Evolutionary conservation across 1,140 invertebrate species (phyloP).

Genomic region (Xylocopa sonorina): DNA sequence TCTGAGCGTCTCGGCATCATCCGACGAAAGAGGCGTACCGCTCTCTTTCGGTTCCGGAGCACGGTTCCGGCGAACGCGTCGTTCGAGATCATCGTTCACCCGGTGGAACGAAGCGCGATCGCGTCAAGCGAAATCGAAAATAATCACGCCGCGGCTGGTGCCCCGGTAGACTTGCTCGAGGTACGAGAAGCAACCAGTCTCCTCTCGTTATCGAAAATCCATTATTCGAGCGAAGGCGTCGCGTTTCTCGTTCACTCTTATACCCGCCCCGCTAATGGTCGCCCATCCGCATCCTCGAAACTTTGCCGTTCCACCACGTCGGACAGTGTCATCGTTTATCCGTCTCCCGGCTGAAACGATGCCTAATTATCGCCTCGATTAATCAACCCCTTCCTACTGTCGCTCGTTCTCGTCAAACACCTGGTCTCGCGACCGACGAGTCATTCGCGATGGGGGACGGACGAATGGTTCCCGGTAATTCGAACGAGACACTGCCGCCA

Average conservation of each 20-base stretch:
- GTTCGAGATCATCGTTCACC: neutral
- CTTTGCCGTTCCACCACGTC: slow-evolving; percentile 6
- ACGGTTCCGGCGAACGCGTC: too few relatives aligned
- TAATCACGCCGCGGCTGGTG: neutral
- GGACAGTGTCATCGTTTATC: slow-evolving; percentile 14
- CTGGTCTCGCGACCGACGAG: too few relatives aligned
- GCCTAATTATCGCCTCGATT: slow-evolving; percentile 43
- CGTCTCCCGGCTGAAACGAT: slow-evolving; percentile 32
- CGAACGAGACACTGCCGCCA: neutral
- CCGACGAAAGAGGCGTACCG: neutral
- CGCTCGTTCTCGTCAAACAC: neutral
- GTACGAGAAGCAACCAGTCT: slow-evolving; percentile 8
- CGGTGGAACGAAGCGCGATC: neutral
- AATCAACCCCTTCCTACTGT: slow-evolving; percentile 26
- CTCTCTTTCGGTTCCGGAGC: neutral
- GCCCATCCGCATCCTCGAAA: slow-evolving; percentile 51
- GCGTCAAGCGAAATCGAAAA: slow-evolving; percentile 11
- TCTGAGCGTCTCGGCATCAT: too few relatives aligned
- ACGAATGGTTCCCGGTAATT: neutral
- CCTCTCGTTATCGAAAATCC: slow-evolving; percentile 62
- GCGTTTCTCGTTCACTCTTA: slow-evolving; percentile 38
- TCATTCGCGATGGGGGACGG: too few relatives aligned
- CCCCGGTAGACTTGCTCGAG: neutral
- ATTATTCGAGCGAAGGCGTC: slow-evolving; percentile 42
- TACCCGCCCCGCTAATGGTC: slow-evolving; percentile 46